Percentiles rank a stretch among this genome's conserved stretches.
Evolutionary conservation across 2,113 vertebrate genomes (phyloP).

Genomic region (Ailurus styani): DNA sequence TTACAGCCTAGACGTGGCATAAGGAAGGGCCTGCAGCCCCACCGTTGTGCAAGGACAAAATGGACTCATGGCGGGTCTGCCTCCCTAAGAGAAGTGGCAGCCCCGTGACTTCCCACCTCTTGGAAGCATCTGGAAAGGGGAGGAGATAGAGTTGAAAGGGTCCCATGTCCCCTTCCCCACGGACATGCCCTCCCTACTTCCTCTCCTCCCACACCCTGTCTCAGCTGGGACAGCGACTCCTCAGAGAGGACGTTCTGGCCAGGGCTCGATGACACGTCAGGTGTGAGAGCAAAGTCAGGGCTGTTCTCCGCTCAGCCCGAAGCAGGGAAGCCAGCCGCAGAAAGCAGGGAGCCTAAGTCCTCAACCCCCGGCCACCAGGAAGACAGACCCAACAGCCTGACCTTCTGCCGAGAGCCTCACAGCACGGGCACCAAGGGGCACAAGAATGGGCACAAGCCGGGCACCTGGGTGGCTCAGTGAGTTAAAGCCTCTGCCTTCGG

Average conservation of each 20-base stretch:
- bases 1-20: not conserved
- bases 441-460: too few relatives aligned
- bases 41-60: too few relatives aligned
- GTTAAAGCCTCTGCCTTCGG: too few relatives aligned
- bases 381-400: not conserved
- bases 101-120: not conserved
- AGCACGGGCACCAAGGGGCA: not conserved
- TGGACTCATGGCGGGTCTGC: fast-evolving
- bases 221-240: not conserved
- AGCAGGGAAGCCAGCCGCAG: not conserved
- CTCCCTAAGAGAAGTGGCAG: not conserved
- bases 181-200: not conserved
- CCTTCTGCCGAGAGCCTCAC: not conserved
- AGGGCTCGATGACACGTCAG: not conserved
- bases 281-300: too few relatives aligned
- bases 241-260: not conserved
- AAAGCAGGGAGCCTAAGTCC: not conserved
- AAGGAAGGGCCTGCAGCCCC: not conserved
- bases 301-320: not conserved
- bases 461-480: too few relatives aligned
- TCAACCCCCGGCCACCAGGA: not conserved
- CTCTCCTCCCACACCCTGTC: fast-evolving
- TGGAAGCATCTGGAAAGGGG: not conserved
- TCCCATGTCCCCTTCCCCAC: fast-evolving
- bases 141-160: not conserved